Evolutionary conservation across 2,113 vertebrate genomes (phyloP).

Genomic region (Phalacrocorax carbo): DNA sequence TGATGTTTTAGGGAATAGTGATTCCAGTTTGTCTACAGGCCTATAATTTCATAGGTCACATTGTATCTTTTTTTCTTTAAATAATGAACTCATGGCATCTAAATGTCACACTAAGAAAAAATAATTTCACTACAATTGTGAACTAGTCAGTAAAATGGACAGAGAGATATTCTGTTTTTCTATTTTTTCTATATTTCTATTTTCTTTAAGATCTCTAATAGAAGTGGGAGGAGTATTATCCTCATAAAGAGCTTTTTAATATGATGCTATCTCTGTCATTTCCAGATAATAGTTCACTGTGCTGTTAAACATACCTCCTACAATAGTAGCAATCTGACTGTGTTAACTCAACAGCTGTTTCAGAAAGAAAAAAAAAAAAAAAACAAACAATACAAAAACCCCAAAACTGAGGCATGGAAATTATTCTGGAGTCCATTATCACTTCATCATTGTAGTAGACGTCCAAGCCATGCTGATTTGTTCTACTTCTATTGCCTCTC

Average conservation of each 20-base stretch:
- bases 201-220: neutral
- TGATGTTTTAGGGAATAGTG: neutral
- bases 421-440: constrained; percentile 43
- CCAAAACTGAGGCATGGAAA: neutral
- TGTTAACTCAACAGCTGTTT: constrained; percentile 16
- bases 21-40: neutral
- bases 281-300: neutral
- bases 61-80: neutral
- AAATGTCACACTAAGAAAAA: neutral
- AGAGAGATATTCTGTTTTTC: neutral
- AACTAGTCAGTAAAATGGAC: neutral
- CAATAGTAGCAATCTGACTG: neutral
- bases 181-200: too few relatives aligned
- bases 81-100: neutral
- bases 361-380: neutral
- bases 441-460: constrained; percentile 27
- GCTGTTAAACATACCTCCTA: neutral
- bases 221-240: neutral
- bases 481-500: constrained; percentile 18
- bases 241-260: neutral
- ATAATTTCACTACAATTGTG: neutral
- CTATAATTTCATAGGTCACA: neutral
- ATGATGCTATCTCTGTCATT: neutral
- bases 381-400: too few relatives aligned
- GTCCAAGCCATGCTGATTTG: constrained; percentile 29